phyloP scores from a whole-genome alignment of 2,797 vertebrate genomes.

The Artibeus jamaicensis region DNA sequence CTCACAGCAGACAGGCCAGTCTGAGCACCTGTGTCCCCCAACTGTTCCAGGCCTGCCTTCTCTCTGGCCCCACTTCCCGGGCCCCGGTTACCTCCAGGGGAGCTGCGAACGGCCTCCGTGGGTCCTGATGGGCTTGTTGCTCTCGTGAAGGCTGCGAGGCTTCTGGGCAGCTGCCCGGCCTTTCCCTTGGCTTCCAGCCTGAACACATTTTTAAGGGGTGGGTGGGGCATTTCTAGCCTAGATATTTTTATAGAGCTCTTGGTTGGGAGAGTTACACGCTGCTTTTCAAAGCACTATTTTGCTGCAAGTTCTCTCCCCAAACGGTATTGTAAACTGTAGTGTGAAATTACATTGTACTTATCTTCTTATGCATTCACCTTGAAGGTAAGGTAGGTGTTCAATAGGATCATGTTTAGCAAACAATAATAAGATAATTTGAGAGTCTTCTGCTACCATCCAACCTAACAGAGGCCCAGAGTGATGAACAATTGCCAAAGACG shows the following conservation, averaged over 20 bases:
- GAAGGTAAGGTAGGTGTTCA: background rate
- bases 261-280: background rate
- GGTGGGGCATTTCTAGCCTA: slow-evolving; percentile 45
- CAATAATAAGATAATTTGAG: no score
- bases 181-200: slow-evolving; percentile 2
- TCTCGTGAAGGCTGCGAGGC: background rate
- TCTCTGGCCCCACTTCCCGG: background rate
- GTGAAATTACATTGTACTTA: background rate
- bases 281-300: background rate
- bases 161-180: background rate
- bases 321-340: background rate
- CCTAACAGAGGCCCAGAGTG: background rate
- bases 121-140: background rate
- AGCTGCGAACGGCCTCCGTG: background rate
- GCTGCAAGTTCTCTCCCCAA: background rate
- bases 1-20: background rate
- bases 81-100: fast-evolving
- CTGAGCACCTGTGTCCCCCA: fast-evolving
- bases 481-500: fast-evolving
- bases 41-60: background rate
- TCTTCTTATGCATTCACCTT: background rate
- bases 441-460: background rate
- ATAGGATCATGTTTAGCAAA: background rate
- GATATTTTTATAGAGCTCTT: background rate
- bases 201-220: slow-evolving; percentile 32